Evolutionary conservation across 2,888 invertebrate genomes (phyloP), one percentile per base, ranked within the genome.

Genomic region (Rhimphoctona megacephalus): DNA sequence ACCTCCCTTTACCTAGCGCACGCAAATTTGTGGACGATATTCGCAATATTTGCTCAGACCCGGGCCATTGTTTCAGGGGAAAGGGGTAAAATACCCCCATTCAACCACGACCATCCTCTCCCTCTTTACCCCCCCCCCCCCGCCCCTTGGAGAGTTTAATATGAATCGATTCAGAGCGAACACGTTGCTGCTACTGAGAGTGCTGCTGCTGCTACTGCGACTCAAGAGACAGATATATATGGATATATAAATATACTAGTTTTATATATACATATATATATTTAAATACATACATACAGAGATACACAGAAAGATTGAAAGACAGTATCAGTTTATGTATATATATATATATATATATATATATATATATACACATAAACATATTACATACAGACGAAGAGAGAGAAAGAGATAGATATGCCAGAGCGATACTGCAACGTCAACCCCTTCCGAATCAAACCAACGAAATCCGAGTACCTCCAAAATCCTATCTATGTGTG

Each of bases 21-120:
- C 92, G 92, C 92, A 92, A 92, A 92, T 93, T 93, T 91, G 92
- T 91, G 92, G 90, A 93, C 92, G 91, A 92, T 92, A 92, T 92
- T 92, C 92, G 93, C 92, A 92, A 92, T 92, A 92, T 92, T 92
- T 92, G 91, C 90, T 90, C 89, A 91, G 91, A 90, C 89, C 85
- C 90, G 91, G 91, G 91, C 91, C 90, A 92, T 93, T 93, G 92
- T 93, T 93, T 92, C 91, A 91, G 91, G 90, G 88, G 80, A 19
- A 61, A 70, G 79, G 79, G 43, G 49, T 54, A 72, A 77, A 81
- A 81, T 76, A 81, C 81, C 69, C 78, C 81, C 74, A 25, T 79
- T 73, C 67, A 76, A 49, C 81, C 73, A 70, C 70, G 33, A 17
- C 46, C 46, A 39, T 9, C 57, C 69, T 3, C 8, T 33, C 8